phyloP scores from a whole-genome alignment of 2,113 vertebrate species.

The Taxidea taxus region DNA sequence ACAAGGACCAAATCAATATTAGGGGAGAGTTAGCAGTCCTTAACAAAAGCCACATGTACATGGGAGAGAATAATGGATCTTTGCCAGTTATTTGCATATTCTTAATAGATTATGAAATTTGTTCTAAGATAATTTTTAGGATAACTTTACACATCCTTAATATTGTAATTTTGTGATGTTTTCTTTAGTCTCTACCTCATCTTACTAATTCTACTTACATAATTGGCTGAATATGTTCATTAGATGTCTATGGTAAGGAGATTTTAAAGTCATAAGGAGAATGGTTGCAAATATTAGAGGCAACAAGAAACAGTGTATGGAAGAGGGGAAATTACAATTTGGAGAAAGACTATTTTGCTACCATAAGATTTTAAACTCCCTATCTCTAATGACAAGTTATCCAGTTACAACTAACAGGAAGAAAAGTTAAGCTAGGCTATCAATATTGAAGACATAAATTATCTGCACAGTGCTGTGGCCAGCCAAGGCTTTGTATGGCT shows the following conservation, averaged over 20 bases:
- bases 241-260: background rate
- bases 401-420: background rate
- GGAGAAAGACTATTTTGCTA: background rate
- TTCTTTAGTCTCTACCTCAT: background rate
- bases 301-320: background rate
- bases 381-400: background rate
- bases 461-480: background rate
- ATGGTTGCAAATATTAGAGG: background rate
- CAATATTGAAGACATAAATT: background rate
- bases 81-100: background rate
- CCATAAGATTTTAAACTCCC: background rate
- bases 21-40: background rate
- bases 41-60: background rate
- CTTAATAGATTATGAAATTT: background rate
- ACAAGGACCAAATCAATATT: background rate
- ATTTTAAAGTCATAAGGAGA: background rate
- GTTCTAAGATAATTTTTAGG: background rate
- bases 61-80: background rate
- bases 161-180: background rate
- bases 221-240: background rate
- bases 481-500: background rate
- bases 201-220: constrained; percentile 4
- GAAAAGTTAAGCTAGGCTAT: background rate
- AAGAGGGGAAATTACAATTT: background rate
- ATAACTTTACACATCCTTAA: background rate